Percentiles rank a stretch among this genome's conserved stretches.
phyloP scores from a whole-genome alignment of 2,113 vertebrate species.

The Epinephelus lanceolatus region DNA sequence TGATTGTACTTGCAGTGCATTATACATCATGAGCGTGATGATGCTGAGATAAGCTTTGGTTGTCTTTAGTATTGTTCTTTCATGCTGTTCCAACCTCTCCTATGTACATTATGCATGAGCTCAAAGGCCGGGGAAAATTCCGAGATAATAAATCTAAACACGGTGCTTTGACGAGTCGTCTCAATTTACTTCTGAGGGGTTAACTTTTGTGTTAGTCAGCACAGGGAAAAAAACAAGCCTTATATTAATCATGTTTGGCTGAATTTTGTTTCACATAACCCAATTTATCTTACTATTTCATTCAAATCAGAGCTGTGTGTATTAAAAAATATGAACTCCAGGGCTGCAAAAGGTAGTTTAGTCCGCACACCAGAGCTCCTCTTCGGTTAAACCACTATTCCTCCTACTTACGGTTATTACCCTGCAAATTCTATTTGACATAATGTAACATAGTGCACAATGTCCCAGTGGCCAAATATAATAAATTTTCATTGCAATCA shows the following conservation, averaged over 20 bases:
- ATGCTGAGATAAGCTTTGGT: neutral
- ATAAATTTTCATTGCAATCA: slow-evolving; percentile 38
- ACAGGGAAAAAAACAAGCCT: neutral
- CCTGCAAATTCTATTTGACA: slow-evolving; percentile 14
- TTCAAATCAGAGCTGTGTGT: neutral
- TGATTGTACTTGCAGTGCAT: slow-evolving; percentile 1
- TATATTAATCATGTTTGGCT: neutral
- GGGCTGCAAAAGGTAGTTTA: neutral
- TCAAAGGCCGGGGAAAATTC: neutral
- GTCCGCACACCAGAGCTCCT: neutral
- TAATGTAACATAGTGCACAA: slow-evolving; percentile 20
- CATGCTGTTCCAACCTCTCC: neutral
- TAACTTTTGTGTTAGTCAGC: neutral
- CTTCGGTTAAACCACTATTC: neutral
- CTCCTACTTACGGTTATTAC: slow-evolving; percentile 19
- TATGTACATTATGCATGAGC: slow-evolving; percentile 2
- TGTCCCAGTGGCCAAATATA: neutral
- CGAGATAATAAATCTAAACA: neutral
- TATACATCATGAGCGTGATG: neutral
- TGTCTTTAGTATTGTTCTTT: neutral
- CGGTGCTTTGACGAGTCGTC: neutral
- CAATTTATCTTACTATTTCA: neutral
- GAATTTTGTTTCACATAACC: neutral
- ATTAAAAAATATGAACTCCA: neutral
- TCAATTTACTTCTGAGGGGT: neutral